Conservation (phyloP, 2,113 vertebrate genomes). For the Neoarius graeffei region DNA sequence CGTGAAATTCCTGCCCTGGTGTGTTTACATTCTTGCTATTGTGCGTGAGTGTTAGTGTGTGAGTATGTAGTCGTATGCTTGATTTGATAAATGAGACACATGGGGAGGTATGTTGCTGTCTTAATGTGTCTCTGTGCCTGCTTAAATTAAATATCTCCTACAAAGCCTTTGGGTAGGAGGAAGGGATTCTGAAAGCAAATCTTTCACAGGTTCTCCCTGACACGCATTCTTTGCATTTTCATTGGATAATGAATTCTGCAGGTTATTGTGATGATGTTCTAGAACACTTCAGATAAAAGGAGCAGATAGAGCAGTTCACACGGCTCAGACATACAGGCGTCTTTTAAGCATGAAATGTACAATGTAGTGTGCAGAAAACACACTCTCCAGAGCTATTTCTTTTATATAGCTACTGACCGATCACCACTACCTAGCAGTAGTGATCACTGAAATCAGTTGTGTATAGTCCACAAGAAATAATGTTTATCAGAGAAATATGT, state of each 20-base stretch:
- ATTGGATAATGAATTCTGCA: slow-evolving; percentile 15
- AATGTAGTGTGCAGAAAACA: slow-evolving; percentile 37
- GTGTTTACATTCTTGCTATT: slow-evolving; percentile 38
- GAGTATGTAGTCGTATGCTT: background rate
- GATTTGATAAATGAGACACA: slow-evolving; percentile 35
- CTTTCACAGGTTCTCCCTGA: slow-evolving; percentile 2
- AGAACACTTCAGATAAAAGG: background rate
- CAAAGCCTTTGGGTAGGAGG: slow-evolving; percentile 30
- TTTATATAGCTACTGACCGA: background rate
- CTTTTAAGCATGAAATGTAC: slow-evolving; percentile 57
- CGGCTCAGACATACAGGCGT: background rate
- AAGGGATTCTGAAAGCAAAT: slow-evolving; percentile 20
- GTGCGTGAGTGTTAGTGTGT: slow-evolving; percentile 30
- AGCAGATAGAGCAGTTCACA: background rate
- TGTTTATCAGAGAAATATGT: background rate
- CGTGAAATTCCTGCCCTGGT: background rate
- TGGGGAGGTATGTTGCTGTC: slow-evolving; percentile 18
- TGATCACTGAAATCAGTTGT: background rate
- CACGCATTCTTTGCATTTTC: slow-evolving; percentile 2
- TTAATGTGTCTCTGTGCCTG: slow-evolving; percentile 42
- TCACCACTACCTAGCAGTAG: slow-evolving; percentile 36
- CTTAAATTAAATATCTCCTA: slow-evolving; percentile 40
- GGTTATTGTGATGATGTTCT: slow-evolving; percentile 9
- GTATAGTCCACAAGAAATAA: background rate
- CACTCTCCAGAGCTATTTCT: background rate